Evolutionary conservation across 2,888 invertebrate genomes (phyloP), one percentile per base, ranked within the genome.

Genomic region (Nymphalis urticae): DNA sequence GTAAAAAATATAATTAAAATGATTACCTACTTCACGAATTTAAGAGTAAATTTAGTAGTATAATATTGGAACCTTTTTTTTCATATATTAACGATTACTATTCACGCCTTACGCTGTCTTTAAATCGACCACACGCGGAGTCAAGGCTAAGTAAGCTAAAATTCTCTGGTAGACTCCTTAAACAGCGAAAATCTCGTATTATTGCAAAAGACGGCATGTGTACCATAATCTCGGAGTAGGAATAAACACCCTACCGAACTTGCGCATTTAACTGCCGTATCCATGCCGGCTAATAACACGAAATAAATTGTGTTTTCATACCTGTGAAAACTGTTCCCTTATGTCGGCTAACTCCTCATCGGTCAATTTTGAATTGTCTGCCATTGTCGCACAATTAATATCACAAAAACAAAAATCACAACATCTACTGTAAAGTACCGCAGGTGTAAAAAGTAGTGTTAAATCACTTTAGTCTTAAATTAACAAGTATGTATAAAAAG

Each of bases 301-400:
- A 56, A 24, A 68, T 27, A 56, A 24, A 50, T 42, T 64, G 17
- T 19, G 69, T 56, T 32, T 19, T 19, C 72, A 75, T 93, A 96
- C 96, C 93, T 95, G 94, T 79, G 93, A 93, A 84, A 96, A 96
- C 84, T 96, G 95, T 89, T 96, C 96, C 82, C 94, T 94, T 81
- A 97, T 95, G 90, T 97, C 97, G 73, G 94, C 90, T 79, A 94
- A 94, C 90, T 96, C 96, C 82, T 96, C 96, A 69, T 93, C 93
- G 71, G 94, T 94, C 82, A 95, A 87, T 87, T 93, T 93, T 76
- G 93, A 88, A 85, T 93, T 91, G 83, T 92, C 92, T 85, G 92
- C 89, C 92, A 93, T 92, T 75, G 83, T 88, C 82, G 82, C 86
- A 81, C 80, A 80, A 78, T 79, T 84, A 80, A 80, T 81, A 80